These are phyloP conservation scores for Sycophaga agraensis DNA, from an alignment of 1,140 invertebrate species.

Conservation along the genomic window DNA sequence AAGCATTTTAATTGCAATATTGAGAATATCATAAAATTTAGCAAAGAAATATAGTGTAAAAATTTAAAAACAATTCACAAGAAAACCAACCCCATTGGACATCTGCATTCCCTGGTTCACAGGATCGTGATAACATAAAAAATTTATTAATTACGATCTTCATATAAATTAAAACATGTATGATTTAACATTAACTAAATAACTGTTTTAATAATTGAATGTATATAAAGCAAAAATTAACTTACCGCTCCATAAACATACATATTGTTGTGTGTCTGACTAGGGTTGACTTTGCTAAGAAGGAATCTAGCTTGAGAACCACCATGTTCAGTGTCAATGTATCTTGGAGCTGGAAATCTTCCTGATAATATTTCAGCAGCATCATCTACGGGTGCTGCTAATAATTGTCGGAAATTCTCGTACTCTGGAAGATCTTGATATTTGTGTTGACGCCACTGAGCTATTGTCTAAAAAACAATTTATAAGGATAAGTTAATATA, in stretches of 20 bases:
- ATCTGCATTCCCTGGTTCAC: constrained; percentile 55
- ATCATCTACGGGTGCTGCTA: constrained; percentile 96
- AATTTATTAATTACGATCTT: constrained; percentile 48
- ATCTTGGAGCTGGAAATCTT: constrained; percentile 96
- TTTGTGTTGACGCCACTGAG: constrained; percentile 90
- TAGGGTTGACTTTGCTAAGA: constrained; percentile 98
- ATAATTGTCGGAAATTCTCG: constrained; percentile 93
- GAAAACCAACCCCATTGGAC: constrained; percentile 55
- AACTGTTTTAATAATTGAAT: constrained; percentile 29
- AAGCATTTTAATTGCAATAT: constrained; percentile 5
- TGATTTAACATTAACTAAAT: constrained; percentile 44
- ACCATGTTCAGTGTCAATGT: constrained; percentile 98
- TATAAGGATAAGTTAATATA: neutral
- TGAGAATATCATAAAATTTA: neutral
- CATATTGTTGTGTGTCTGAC: constrained; percentile 99
- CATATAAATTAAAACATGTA: constrained; percentile 21
- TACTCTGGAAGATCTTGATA: constrained; percentile 98
- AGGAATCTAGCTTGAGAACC: constrained; percentile 97
- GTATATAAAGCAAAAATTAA: constrained; percentile 65
- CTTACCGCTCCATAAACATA: constrained; percentile 90
- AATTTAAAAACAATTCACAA: constrained; percentile 37
- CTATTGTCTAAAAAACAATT: constrained; percentile 78
- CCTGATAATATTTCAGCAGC: constrained; percentile 94
- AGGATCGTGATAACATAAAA: constrained; percentile 53
- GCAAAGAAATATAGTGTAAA: constrained; percentile 34